Evolutionary conservation across 2,113 vertebrate genomes (phyloP).

Genomic region (Manacus vitellinus): DNA sequence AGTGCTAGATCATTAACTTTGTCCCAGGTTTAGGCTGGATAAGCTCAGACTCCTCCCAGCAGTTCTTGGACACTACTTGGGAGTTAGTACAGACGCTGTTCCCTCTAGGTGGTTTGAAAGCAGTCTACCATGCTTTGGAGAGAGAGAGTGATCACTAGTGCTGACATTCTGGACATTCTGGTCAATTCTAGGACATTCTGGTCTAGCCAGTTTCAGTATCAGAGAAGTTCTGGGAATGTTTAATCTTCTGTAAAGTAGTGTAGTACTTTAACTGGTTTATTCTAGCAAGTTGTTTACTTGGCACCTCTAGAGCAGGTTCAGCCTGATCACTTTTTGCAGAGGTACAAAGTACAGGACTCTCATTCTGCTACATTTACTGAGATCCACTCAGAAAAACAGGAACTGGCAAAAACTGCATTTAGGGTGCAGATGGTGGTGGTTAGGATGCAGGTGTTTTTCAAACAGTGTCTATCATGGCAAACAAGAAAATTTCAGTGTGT

Average conservation of each 20-base stretch:
- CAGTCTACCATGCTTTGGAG: not conserved
- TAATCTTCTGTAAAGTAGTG: not conserved
- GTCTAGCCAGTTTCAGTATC: not conserved
- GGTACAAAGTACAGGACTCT: not conserved
- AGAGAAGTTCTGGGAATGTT: not conserved
- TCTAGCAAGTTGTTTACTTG: not conserved
- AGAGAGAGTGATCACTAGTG: not conserved
- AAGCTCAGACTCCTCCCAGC: not conserved
- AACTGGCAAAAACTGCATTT: not conserved
- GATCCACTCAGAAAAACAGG: not conserved
- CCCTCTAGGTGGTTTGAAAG: not conserved
- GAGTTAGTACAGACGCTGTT: not conserved
- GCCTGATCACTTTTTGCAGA: not conserved
- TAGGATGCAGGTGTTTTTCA: not conserved
- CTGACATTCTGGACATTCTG: not conserved
- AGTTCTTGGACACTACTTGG: not conserved
- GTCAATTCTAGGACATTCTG: not conserved
- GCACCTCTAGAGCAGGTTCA: not conserved
- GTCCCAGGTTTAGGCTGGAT: not conserved
- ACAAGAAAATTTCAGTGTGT: not conserved
- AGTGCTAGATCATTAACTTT: not conserved
- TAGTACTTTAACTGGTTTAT: not conserved
- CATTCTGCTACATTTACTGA: not conserved
- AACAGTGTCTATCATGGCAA: not conserved
- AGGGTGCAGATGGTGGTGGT: not conserved